phyloP scores from a whole-genome alignment of 1,140 invertebrate genomes.

The Calosoma granatense region DNA sequence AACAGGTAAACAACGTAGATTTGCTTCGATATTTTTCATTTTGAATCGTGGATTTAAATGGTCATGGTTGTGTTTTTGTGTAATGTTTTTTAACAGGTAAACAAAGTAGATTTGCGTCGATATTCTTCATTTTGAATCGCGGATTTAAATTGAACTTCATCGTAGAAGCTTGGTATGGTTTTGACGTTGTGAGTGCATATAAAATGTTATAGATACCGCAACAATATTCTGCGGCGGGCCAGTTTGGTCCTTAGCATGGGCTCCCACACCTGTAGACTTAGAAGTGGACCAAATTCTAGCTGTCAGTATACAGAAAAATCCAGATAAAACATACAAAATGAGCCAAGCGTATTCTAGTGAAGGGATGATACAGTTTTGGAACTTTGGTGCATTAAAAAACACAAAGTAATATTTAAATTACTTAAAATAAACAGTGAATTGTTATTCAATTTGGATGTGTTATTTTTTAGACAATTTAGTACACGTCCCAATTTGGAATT shows the following conservation, averaged over 20 bases:
- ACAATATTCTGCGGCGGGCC: conserved; percentile 53
- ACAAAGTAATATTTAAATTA: conserved; percentile 14
- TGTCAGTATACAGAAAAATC: conserved; percentile 37
- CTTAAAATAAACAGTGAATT: conserved; percentile 10
- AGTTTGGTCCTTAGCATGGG: conserved; percentile 46
- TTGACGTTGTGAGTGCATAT: too few species aligned
- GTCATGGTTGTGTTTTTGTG: too few species aligned
- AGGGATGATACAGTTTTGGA: conserved; percentile 51
- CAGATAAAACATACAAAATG: conserved; percentile 35
- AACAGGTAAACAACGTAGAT: too few species aligned
- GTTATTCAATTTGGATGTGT: conserved; percentile 15
- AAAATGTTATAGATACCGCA: conserved; percentile 26
- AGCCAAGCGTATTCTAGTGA: conserved; percentile 31
- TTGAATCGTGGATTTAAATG: too few species aligned
- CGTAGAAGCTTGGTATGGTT: too few species aligned
- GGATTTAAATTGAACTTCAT: too few species aligned
- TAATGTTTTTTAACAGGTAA: too few species aligned
- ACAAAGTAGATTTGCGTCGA: too few species aligned
- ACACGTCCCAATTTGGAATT: conserved; percentile 36
- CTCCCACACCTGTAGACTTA: conserved; percentile 33
- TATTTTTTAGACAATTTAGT: conserved; percentile 14
- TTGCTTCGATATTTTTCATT: too few species aligned
- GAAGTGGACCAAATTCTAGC: conserved; percentile 42
- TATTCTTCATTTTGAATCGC: too few species aligned
- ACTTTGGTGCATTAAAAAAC: conserved; percentile 37